Conservation (phyloP, 2,888 invertebrate species). For the Tortricodes alternella region DNA sequence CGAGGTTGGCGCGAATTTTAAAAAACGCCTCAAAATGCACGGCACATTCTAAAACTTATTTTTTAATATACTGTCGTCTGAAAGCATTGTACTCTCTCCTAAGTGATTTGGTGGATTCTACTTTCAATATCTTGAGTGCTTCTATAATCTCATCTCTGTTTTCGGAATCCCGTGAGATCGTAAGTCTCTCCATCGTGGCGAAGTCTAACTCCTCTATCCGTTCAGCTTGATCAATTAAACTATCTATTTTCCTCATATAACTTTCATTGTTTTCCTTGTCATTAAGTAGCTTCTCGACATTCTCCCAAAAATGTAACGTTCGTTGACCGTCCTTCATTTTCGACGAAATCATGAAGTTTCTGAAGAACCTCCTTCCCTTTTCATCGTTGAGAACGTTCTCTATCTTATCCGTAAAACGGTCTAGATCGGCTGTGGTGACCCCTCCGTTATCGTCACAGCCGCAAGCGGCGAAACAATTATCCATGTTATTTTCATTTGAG, state of each 20-base stretch:
- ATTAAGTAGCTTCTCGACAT: slow-evolving; percentile 60
- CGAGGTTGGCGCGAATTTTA: slow-evolving; percentile 54
- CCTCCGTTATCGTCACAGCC: slow-evolving; percentile 72
- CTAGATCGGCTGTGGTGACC: slow-evolving; percentile 73
- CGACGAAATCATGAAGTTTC: slow-evolving; percentile 72
- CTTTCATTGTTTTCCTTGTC: slow-evolving; percentile 61
- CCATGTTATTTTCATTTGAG: slow-evolving; percentile 65
- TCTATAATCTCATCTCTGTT: slow-evolving; percentile 62
- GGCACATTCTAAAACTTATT: slow-evolving; percentile 37
- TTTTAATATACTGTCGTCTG: slow-evolving; percentile 59
- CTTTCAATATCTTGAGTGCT: slow-evolving; percentile 61
- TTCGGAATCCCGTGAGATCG: slow-evolving; percentile 57
- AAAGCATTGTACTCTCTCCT: slow-evolving; percentile 67
- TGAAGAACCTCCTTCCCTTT: slow-evolving; percentile 70
- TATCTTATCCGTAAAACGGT: slow-evolving; percentile 77
- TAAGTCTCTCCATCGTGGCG: slow-evolving; percentile 67
- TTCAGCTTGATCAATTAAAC: slow-evolving; percentile 66
- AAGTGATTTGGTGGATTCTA: slow-evolving; percentile 67
- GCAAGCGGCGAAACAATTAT: slow-evolving; percentile 75
- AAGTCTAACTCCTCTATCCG: slow-evolving; percentile 72
- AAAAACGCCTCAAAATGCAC: slow-evolving; percentile 44
- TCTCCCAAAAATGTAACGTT: slow-evolving; percentile 70
- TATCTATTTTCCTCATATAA: slow-evolving; percentile 60
- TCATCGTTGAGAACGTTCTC: slow-evolving; percentile 77
- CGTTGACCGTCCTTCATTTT: slow-evolving; percentile 66